Evolutionary conservation across 2,797 vertebrate species (phyloP).

Genomic region (Onychomys arenicola): DNA sequence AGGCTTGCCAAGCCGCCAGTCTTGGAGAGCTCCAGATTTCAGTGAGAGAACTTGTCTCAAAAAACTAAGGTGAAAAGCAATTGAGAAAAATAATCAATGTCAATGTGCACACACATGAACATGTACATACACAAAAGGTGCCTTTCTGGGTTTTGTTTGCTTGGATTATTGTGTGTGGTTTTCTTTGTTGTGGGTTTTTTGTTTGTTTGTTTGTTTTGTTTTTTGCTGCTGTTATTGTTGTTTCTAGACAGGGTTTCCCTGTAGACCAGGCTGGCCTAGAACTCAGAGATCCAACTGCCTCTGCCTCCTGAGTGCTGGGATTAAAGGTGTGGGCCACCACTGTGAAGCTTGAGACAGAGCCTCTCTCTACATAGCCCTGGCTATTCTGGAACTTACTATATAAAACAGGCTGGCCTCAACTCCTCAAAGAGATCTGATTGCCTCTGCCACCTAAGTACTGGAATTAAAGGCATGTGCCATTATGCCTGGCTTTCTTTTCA

Average conservation of each 20-base stretch:
- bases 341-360: neutral
- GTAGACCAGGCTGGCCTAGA: neutral
- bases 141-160: neutral
- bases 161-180: neutral
- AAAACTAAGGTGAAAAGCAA: neutral
- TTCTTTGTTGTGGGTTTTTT: neutral
- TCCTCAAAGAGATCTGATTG: neutral
- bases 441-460: neutral
- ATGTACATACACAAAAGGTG: neutral
- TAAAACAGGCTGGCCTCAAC: neutral
- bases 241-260: neutral
- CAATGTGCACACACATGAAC: neutral
- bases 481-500: neutral
- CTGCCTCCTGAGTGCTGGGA: neutral
- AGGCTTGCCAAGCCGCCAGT: neutral
- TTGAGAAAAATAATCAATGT: neutral
- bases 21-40: neutral
- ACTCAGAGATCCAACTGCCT: neutral
- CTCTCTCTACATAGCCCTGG: neutral
- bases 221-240: neutral
- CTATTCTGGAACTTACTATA: neutral
- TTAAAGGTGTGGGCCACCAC: neutral
- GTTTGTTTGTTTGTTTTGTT: neutral
- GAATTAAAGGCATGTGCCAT: neutral
- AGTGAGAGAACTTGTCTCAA: neutral